Percentiles rank a stretch among this genome's conserved stretches.
Conservation (phyloP, 2,888 invertebrate species). For the Alsophila aescularia region DNA sequence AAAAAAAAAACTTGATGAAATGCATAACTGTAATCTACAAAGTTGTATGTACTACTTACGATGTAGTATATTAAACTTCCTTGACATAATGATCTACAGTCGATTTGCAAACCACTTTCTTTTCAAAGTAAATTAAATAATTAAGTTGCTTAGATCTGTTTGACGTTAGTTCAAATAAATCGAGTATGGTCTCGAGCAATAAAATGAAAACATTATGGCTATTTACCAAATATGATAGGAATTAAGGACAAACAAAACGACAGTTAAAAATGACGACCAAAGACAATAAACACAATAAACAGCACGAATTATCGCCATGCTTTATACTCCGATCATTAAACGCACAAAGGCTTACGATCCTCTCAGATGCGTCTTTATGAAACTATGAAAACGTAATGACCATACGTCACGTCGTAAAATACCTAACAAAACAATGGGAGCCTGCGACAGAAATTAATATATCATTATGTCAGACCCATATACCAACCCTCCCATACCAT, state of each 20-base stretch:
- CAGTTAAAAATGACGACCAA: conserved; percentile 26
- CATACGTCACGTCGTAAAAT: conserved; percentile 81
- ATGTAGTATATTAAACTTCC: no score
- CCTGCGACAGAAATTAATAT: conserved; percentile 83
- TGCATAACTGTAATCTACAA: no score
- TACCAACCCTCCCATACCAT: conserved; percentile 58
- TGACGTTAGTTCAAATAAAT: no score
- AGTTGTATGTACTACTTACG: no score
- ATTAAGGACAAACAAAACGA: neutral
- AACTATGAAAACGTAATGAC: conserved; percentile 84
- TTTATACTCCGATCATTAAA: conserved; percentile 72
- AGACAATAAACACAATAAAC: conserved; percentile 43
- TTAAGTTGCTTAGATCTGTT: no score
- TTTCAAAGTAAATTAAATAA: no score
- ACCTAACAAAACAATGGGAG: conserved; percentile 82
- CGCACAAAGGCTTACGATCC: conserved; percentile 64
- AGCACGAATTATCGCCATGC: conserved; percentile 64
- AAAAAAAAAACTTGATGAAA: no score
- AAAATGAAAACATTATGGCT: no score
- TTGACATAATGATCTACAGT: no score
- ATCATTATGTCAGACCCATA: conserved; percentile 84
- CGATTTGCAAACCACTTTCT: no score
- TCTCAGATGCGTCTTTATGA: conserved; percentile 75
- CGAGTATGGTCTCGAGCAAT: no score
- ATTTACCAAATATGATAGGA: no score